phyloP scores from a whole-genome alignment of 2,797 vertebrate species.

The Tarsius wallacei region DNA sequence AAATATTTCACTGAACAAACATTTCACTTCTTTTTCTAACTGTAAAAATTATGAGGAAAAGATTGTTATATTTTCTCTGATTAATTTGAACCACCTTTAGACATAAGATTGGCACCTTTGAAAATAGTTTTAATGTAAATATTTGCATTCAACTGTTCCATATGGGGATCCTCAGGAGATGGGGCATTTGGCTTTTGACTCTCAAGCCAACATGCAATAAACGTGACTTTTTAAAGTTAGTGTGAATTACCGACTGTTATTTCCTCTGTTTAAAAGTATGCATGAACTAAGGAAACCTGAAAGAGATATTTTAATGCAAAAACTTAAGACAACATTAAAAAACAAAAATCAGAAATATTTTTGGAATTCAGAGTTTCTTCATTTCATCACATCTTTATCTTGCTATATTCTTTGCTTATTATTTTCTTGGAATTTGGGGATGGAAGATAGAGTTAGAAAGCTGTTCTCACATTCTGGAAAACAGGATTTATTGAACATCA shows the following conservation, averaged over 20 bases:
- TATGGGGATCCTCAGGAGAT: not conserved
- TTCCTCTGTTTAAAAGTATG: slow-evolving; percentile 57
- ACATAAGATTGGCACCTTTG: slow-evolving; percentile 73
- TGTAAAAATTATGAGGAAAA: slow-evolving; percentile 54
- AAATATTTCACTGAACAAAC: slow-evolving; percentile 54
- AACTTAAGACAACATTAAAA: slow-evolving; percentile 61
- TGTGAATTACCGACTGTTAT: slow-evolving; percentile 42
- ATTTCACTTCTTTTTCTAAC: slow-evolving; percentile 37
- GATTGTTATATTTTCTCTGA: slow-evolving; percentile 41
- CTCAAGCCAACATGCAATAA: slow-evolving; percentile 66
- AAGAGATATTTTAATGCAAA: slow-evolving; percentile 39
- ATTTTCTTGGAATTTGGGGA: slow-evolving; percentile 4
- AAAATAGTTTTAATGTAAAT: slow-evolving; percentile 79
- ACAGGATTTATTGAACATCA: not conserved
- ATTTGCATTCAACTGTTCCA: slow-evolving; percentile 81
- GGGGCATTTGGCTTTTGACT: slow-evolving; percentile 77
- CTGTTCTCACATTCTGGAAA: not conserved
- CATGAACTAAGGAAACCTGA: slow-evolving; percentile 32
- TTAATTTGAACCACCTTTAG: slow-evolving; percentile 63
- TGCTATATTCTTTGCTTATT: not conserved
- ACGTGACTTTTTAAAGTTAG: slow-evolving; percentile 56
- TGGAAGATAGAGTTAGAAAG: not conserved
- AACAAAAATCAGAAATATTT: slow-evolving; percentile 40
- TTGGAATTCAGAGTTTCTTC: not conserved
- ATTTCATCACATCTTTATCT: not conserved